phyloP scores from a whole-genome alignment of 1,140 invertebrate species.

The Wasmannia auropunctata region DNA sequence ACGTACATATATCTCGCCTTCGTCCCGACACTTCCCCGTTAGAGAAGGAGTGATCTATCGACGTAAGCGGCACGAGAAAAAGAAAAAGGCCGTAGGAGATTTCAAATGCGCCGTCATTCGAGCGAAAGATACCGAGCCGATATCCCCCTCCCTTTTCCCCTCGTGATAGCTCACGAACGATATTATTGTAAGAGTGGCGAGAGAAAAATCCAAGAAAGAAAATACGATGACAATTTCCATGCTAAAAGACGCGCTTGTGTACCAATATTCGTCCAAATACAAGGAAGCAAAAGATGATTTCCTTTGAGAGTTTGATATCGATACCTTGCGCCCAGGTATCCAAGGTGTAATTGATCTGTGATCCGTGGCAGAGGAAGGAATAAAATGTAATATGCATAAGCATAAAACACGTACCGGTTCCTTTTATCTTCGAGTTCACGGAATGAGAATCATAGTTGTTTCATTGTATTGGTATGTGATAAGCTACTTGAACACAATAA shows the following conservation, averaged over 20 bases:
- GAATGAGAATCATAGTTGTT: not conserved
- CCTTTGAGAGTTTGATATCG: not conserved
- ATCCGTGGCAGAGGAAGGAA: not conserved
- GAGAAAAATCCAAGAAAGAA: not conserved
- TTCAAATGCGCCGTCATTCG: conserved; percentile 72
- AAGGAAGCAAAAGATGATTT: not conserved
- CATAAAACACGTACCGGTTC: not conserved
- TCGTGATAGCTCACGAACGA: not conserved
- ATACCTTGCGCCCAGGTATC: not conserved
- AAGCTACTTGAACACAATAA: conserved; percentile 3
- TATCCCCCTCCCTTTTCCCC: too few species aligned
- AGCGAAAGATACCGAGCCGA: conserved; percentile 61
- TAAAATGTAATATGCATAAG: not conserved
- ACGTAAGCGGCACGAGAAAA: conserved; percentile 45
- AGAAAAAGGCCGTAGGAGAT: conserved; percentile 54
- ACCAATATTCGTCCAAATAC: not conserved
- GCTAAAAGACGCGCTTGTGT: not conserved
- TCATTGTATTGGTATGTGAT: not conserved
- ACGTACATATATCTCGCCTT: conserved; percentile 25
- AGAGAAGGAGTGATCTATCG: conserved; percentile 70
- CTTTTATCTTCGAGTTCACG: not conserved
- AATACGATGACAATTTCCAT: not conserved
- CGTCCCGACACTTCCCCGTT: conserved; percentile 50
- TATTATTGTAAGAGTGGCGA: not conserved
- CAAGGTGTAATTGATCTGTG: not conserved